These are phyloP conservation scores for Heliconius hewitsoni DNA, from an alignment of 1,140 invertebrate species.

Conservation along the genomic window DNA sequence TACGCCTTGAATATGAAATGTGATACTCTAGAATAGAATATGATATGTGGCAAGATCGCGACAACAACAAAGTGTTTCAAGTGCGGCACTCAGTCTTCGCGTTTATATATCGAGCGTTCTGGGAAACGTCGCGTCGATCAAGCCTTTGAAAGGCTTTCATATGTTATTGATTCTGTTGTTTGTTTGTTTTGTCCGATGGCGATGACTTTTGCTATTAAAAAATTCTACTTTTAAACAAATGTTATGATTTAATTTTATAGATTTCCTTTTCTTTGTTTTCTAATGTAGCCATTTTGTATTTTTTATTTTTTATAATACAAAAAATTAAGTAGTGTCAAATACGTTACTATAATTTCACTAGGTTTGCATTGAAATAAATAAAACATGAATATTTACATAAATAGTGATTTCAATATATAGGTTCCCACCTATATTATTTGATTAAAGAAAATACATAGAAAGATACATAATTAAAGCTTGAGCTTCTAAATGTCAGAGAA, in stretches of 20 bases:
- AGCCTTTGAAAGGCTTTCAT: conserved; percentile 25
- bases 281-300: too few species aligned
- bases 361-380: too few species aligned
- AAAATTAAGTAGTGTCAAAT: too few species aligned
- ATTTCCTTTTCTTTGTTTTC: too few species aligned
- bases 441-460: background rate
- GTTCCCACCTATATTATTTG: background rate
- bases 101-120: conserved; percentile 30
- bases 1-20: conserved; percentile 33
- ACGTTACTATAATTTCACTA: too few species aligned
- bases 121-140: conserved; percentile 28
- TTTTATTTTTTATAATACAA: too few species aligned
- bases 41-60: conserved; percentile 28
- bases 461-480: background rate
- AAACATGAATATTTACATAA: too few species aligned
- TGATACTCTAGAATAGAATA: conserved; percentile 18
- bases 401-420: too few species aligned
- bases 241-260: too few species aligned
- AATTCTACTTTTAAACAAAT: too few species aligned
- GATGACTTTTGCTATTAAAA: background rate
- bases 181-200: conserved; percentile 5
- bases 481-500: background rate
- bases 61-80: conserved; percentile 34
- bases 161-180: conserved; percentile 17
- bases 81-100: conserved; percentile 22